phyloP scores from a whole-genome alignment of 2,113 vertebrate genomes.

The Rallus limicola region DNA sequence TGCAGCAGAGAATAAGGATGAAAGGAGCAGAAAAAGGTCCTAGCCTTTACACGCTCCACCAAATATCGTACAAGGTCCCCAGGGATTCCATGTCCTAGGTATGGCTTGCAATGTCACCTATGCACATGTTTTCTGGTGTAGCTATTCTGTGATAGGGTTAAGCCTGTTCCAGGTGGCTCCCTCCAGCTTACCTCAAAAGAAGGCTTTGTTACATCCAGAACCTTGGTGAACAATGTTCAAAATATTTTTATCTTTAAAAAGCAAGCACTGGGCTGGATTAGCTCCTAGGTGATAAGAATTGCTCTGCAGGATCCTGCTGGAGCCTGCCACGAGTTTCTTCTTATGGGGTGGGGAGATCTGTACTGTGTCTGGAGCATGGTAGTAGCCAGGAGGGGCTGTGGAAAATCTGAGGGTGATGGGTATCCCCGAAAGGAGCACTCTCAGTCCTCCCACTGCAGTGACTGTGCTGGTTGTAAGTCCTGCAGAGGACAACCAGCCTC shows the following conservation, averaged over 20 bases:
- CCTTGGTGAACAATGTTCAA: neutral
- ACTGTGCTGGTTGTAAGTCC: neutral
- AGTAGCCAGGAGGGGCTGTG: neutral
- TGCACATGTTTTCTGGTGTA: neutral
- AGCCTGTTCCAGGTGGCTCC: neutral
- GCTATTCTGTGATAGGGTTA: neutral
- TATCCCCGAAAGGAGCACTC: neutral
- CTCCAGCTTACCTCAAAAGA: neutral
- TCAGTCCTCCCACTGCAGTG: neutral
- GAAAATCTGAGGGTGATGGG: neutral
- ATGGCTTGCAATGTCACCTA: neutral
- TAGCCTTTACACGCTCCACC: neutral
- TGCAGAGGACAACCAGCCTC: neutral
- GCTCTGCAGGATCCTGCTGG: neutral
- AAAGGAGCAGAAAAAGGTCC: neutral
- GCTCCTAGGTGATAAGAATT: neutral
- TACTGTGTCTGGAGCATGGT: accelerated
- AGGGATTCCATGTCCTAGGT: neutral
- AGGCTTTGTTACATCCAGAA: neutral
- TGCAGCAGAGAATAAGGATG: neutral
- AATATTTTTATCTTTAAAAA: neutral
- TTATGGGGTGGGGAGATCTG: neutral
- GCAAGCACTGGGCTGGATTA: neutral
- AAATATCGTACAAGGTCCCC: neutral
- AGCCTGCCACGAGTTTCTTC: neutral